These are phyloP conservation scores for Poeciliopsis turrubarensis DNA, from an alignment of 2,113 vertebrate genomes.

Conservation along the genomic window DNA sequence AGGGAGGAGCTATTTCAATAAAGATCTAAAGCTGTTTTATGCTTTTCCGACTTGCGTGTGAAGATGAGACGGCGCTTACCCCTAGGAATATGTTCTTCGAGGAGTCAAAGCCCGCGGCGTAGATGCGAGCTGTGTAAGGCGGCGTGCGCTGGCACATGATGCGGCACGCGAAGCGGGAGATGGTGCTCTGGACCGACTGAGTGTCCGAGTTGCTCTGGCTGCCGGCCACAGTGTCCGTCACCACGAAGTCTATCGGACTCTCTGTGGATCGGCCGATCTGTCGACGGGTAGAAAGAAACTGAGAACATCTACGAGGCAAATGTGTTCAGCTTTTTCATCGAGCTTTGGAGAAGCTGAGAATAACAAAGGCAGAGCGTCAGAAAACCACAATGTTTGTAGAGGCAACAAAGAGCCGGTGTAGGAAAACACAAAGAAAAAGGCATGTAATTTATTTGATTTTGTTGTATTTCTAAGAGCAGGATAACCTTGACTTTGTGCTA, in stretches of 20 bases:
- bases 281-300: neutral
- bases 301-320: neutral
- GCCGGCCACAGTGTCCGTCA: constrained; percentile 96
- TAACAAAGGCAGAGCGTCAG: neutral
- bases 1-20: neutral
- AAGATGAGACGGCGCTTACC: constrained; percentile 79
- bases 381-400: neutral
- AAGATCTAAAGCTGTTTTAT: neutral
- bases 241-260: constrained; percentile 97
- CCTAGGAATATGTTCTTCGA: constrained; percentile 99
- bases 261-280: constrained; percentile 98
- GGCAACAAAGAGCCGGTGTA: neutral
- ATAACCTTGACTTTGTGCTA: constrained; percentile 20
- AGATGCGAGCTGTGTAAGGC: constrained; percentile 95
- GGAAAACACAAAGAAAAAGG: neutral
- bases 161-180: constrained; percentile 97
- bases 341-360: neutral
- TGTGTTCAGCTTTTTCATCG: neutral
- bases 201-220: constrained; percentile 94
- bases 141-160: constrained; percentile 96
- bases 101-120: constrained; percentile 96
- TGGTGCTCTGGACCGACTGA: constrained; percentile 97
- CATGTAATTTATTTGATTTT: neutral
- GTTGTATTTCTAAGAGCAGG: neutral
- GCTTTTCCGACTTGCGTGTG: neutral